Evolutionary conservation across 2,797 vertebrate species (phyloP), one percentile per base, ranked within the genome.

Genomic region (Micropoecilia bifurca): DNA sequence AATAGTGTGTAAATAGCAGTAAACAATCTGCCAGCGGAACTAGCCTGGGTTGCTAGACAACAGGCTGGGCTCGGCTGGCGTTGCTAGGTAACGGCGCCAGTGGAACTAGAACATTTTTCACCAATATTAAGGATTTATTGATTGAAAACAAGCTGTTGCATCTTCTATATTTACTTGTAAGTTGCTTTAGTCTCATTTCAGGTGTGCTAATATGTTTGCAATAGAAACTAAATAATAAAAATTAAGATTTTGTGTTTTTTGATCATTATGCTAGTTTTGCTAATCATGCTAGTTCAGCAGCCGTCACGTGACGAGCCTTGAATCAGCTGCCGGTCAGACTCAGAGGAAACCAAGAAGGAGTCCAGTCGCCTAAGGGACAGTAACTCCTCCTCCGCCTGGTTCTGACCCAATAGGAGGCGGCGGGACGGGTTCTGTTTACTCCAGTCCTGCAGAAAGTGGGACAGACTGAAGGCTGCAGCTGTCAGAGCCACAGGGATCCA

Each of bases 351-450:
- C 55, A 28, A 57, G n/a, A 57, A 55, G 25, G 25, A 25, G 8
- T 55, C 25, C 53, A 55, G 25, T n/a, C 4, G 16, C 2, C 0
- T 20, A 48, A 22, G 71, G n/a, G 28, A 13, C 73, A 84, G 2
- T n/a, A 85, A 69, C 82, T 22, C 88, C 88, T 83, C 94, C 90
- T 47, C 59, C 61, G 36, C 16, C 0, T 0, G 20, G 25, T 8
- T 69, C 45, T 53, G 75, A 79, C 86, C 93, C 93, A 93, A 92
- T 94, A 6, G 68, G 25, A 90, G 76, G 53, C 16, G 25, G 8
- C 28, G 68, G 33, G 87, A 71, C 12, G 71, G 50, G 83, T 85
- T 83, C 78, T 93, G 94, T 95, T 95, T 94, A 95, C 85, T 68
- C 95, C 77, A 71, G 57, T 57, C 79, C 28, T 53, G 80, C 45